Base-by-base conservation (phyloP, 2,888 invertebrate genomes). In the Encarsia formosa region DNA sequence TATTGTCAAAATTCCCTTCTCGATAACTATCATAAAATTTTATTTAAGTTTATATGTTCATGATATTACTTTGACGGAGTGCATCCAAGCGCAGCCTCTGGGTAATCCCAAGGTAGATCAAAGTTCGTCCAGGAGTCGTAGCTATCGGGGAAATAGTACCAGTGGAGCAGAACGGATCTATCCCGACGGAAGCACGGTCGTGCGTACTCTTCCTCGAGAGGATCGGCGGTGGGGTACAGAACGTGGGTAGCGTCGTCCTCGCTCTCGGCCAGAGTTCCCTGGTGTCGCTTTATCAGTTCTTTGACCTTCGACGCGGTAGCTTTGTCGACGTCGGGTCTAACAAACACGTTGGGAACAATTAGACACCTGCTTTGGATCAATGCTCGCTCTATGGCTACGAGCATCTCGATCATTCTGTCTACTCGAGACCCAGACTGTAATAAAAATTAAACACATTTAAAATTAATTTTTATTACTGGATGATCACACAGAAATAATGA, bases 141-240 rank as follows among this genome's bases (percentile, higher is more conserved):
- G 61, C 90, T 91, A 76, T 96, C 96, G 2, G 97, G 97, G 68
- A 91, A 86, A 73, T 93, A 95, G 78, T 93, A 94, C 93, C 95
- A 97, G 75, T 97, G 97, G 65, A 97, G 80, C 70, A 96, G 82
- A 20, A 88, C 85, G 75, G 86, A 82, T 68, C 84, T 83, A 42
- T 90, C 92, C 54, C 92, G 82, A 63, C 86, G 85, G 71, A 91
- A 82, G 54, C 87, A 86, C 0, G 95, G 92, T 46, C 96, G 79
- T 1, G 93, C 91, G 78, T 88, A 94, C 74, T 94, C 93, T 69
- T 93, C 93, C 60, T 91, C 90, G 54, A 88, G 75, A 0, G 91
- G 90, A 74, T 93, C 91, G 40, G 86, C 85, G 2, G 85, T 80
- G 1, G 93, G 91, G 76, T 88, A 91, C 34, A 97, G 83, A 56